A percentile compares a stretch with the other conserved stretches of the same genome.
Evolutionary conservation across 2,113 vertebrate genomes (phyloP).

Genomic region (Stegostoma tigrinum): DNA sequence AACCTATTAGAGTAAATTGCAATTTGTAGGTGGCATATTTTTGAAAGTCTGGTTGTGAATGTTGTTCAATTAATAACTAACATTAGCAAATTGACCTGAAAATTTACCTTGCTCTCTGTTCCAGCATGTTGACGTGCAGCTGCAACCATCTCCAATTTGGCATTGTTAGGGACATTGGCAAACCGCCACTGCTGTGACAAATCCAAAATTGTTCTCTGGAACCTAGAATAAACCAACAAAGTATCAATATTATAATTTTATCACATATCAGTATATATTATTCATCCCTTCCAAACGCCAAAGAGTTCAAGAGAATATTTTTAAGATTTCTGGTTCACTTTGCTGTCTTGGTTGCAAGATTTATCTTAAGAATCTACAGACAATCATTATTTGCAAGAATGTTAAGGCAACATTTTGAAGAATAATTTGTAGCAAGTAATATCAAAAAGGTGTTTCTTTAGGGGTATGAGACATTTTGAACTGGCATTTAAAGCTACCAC

Average conservation of each 20-base stretch:
- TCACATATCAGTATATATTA: not conserved
- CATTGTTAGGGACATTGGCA: conserved; percentile 90
- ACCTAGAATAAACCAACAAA: conserved; percentile 60
- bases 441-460: not conserved
- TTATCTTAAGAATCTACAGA: not conserved
- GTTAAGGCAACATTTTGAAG: not conserved
- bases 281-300: not conserved
- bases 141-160: conserved; percentile 90
- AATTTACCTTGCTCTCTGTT: conserved; percentile 61
- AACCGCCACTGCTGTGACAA: conserved; percentile 86
- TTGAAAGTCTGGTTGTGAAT: not conserved
- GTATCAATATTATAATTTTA: not conserved
- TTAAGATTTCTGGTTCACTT: not conserved
- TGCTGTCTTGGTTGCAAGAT: not conserved
- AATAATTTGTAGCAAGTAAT: not conserved
- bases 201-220: conserved; percentile 85
- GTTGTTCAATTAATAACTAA: not conserved
- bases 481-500: not conserved
- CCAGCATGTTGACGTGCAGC: conserved; percentile 55
- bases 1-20: not conserved
- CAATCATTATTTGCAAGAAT: not conserved
- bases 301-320: not conserved
- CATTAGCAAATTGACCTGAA: conserved; percentile 33
- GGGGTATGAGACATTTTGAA: not conserved
- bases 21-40: not conserved